Evolutionary conservation across 2,113 vertebrate species (phyloP), one percentile per base, ranked within the genome.

Genomic region (Toxotes jaculatrix): DNA sequence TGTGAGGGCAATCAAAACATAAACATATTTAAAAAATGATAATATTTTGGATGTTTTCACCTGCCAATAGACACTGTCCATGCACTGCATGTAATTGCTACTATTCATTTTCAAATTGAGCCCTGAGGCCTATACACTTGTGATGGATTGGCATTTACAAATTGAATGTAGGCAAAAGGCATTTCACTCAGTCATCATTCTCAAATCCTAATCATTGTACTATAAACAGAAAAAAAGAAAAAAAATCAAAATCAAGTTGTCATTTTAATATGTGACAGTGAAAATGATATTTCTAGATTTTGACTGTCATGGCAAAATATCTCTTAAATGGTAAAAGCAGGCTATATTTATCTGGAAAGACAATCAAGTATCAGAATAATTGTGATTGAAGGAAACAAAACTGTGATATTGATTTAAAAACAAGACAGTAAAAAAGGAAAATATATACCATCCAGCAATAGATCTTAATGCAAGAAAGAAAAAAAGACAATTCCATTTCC

Each of bases 361-460:
- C 82, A 89, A 92, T 92, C 82, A 86, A 87, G 82, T 89, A 83
- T 89, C 79, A 87, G 80, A 90, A 78, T 88, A 92, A 81, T 63
- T 78, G 71, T 90, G 91, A 91, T 91, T 93, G 88, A 90, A 77
- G 55, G 47, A 90, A 93, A 90, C 42, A 85, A 92, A 91, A 82
- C 31, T 73, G 64, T 74, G 63, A 91, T 89, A 88, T 78, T 85
- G 89, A 91, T 92, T 87, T 86, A 81, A 86, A 90, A 90, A 68
- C 77, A 64, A 85, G 64, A 87, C 69, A 68, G 78, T 83, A 88
- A 89, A 90, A 86, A 82, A 91, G 66, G 79, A 90, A 91, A 89
- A 77, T 66, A 86, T 70, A 92, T 83, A 90, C 64, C 62, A 93
- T 92, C 92, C 91, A 95, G 92, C 90, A 93, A 93, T 84, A 88